Conservation (phyloP, 2,888 invertebrate species). For the Dryococelus australis region DNA sequence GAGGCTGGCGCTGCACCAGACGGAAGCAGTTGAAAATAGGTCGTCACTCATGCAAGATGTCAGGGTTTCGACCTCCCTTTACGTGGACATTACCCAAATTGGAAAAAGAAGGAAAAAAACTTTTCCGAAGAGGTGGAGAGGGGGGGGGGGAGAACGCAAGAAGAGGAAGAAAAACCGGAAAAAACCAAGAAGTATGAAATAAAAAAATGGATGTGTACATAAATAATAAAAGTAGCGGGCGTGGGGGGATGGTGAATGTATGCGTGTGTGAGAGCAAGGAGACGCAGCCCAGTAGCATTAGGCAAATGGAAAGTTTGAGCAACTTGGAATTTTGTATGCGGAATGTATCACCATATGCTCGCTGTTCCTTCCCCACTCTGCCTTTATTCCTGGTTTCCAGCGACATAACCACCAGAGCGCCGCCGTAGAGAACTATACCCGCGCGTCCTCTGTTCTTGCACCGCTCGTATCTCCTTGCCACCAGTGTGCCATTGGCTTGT, state of each 20-base stretch:
- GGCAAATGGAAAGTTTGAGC: conserved; percentile 41
- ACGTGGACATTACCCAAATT: conserved; percentile 45
- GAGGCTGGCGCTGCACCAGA: neutral
- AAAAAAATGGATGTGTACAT: conserved; percentile 17
- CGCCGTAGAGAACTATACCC: too few species aligned
- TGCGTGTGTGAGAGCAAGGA: neutral
- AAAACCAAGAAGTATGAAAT: neutral
- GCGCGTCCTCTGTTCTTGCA: neutral
- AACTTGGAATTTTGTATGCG: conserved; percentile 31
- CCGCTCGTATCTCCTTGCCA: neutral
- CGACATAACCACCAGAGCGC: too few species aligned
- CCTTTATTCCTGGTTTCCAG: neutral
- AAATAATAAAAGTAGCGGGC: conserved; percentile 29
- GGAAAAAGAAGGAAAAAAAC: conserved; percentile 39
- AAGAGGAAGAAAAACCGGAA: conserved; percentile 31
- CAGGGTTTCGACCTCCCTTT: conserved; percentile 40
- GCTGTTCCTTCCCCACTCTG: neutral
- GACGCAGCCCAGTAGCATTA: conserved; percentile 38
- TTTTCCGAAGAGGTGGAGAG: neutral
- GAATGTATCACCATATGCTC: neutral
- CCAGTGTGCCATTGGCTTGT: neutral
- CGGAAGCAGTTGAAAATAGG: conserved; percentile 40
- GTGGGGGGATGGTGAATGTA: neutral
- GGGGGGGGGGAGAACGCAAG: conserved; percentile 7
- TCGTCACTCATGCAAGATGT: conserved; percentile 42